Base-by-base conservation (phyloP, 2,888 invertebrate species). In the Tyria jacobaeae region DNA sequence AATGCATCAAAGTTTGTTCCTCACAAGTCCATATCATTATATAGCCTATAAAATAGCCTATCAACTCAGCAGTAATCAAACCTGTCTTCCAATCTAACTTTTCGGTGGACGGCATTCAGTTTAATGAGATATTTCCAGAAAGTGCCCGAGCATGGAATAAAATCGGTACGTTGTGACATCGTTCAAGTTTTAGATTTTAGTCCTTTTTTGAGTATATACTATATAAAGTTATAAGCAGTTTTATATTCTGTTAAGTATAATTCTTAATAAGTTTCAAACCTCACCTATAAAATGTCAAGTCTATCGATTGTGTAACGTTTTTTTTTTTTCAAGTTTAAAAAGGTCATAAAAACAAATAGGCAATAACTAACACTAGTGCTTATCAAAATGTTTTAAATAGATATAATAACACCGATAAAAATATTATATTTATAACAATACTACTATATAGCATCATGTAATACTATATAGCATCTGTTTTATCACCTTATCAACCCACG, bases 101-200 rank as follows among this genome's bases (percentile, higher is more conserved):
- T 72, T 70, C 78, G 65, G 76, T 80, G 86, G 86, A 83, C 84
- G 83, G 74, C 83, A 80, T 83, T 80, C 79, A 68, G 76, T 73
- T 86, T 89, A 91, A 91, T 90, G 86, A 88, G 89, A 88, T 89
- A 85, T 89, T 88, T 87, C 76, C 80, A 73, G 80, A 83, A 78
- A 81, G 71, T 75, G 73, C 60, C 66, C 57, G 41, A 27, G 58
- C 63, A 41, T 58, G 53, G 67, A 73, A 27, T 54, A 52, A 56
- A 66, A 64, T 52, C 24, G 9, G 15, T 37, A 10, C 51, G 64
- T 49, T 57, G 60, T 37, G 64, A 48, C 53, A 58, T 51, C 27
- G 27, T 21, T 39, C 1, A 7, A 49, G 41, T 24, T 58, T 44
- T 52, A n/a, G 1, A 25, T 7, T 3, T 21, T 4, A 4, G 1